Percentiles rank a stretch among this genome's conserved stretches.
phyloP scores from a whole-genome alignment of 2,797 vertebrate species.

The Pangasius krempfi region DNA sequence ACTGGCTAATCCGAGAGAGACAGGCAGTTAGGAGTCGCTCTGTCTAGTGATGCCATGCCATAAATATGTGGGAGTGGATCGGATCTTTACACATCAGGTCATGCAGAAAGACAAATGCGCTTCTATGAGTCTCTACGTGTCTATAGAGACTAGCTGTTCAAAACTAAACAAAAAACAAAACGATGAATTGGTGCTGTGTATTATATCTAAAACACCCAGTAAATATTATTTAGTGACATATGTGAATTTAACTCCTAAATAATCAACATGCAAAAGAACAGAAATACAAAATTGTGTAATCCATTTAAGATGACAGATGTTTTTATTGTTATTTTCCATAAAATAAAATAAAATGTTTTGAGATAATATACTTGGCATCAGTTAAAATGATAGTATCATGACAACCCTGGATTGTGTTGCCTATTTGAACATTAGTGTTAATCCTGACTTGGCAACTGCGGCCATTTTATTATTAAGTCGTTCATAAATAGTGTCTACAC shows the following conservation, averaged over 20 bases:
- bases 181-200: background rate
- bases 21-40: conserved; percentile 44
- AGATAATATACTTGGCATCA: background rate
- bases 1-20: conserved; percentile 46
- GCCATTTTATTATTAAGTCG: background rate
- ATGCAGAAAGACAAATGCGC: conserved; percentile 37
- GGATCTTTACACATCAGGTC: conserved; percentile 44
- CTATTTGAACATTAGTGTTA: background rate
- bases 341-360: background rate
- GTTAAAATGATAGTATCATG: background rate
- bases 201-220: background rate
- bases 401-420: background rate
- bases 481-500: background rate
- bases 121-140: background rate
- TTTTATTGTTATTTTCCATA: background rate
- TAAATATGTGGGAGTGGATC: conserved; percentile 54
- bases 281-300: background rate
- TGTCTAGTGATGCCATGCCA: conserved; percentile 54
- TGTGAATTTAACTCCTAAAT: background rate
- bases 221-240: background rate
- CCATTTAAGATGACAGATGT: background rate
- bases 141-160: background rate
- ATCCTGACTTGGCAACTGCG: background rate
- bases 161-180: background rate
- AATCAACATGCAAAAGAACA: background rate